Base-by-base conservation (phyloP, 2,888 invertebrate species). In the Agrotis clavis region DNA sequence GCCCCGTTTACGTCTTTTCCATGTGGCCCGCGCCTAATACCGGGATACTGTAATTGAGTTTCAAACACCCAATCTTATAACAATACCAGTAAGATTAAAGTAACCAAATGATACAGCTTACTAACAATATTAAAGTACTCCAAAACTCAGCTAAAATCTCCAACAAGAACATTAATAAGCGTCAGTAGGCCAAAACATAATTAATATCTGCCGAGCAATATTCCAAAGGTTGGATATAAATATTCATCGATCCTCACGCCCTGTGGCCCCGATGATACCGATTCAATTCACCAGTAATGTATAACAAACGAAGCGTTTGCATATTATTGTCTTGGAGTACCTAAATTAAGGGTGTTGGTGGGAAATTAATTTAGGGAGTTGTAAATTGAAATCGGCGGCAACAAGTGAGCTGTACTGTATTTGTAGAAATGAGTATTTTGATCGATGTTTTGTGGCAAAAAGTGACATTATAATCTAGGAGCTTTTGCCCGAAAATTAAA, bases 171-270 rank as follows among this genome's bases (percentile, higher is more conserved):
- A 75, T 69, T 77, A 81, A 81, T 79, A 73, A 81, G 57, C 67
- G 60, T 51, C 59, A 56, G 71, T 65, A 75, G 68, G 53, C 67
- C 67, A 74, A 79, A 81, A 81, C 82, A 86, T 89, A 89, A 92
- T 92, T 92, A 91, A 91, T 91, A 91, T 88, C 88, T 82, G 70
- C 61, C 81, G 83, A 82, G 79, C 67, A 51, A 63, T 67, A 80
- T 86, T 83, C 81, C 85, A 87, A 88, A 90, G 89, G 88, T 87
- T 86, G 79, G 79, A 86, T 81, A 90, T 92, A 90, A 92, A 93
- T 91, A 92, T 91, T 90, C 88, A 91, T 90, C 74, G 84, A 74
- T 73, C 67, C 76, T 66, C 77, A 75, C 83, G 62, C 50, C 57
- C 77, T 19, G 47, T 57, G 69, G 65, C 47, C 21, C 67, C 70